Evolutionary conservation across 2,797 vertebrate genomes (phyloP).

Genomic region (Holocentrus rufus): DNA sequence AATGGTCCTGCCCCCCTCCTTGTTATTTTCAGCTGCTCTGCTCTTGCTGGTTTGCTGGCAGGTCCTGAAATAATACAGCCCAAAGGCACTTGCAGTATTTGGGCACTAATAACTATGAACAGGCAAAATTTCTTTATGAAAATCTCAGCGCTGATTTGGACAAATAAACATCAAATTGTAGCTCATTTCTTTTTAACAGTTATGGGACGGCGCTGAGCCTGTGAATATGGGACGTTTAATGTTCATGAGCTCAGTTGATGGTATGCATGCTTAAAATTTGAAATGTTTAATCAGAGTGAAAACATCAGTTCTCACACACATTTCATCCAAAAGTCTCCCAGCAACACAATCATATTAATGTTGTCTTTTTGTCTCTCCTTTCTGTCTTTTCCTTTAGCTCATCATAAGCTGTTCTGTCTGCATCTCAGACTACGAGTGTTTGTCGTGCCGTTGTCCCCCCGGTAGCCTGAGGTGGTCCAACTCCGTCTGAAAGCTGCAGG

Average conservation of each 20-base stretch:
- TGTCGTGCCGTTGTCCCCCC: constrained; percentile 40
- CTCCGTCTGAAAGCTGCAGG: constrained; percentile 75
- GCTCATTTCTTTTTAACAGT: not conserved
- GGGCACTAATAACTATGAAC: not conserved
- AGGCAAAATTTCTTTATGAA: not conserved
- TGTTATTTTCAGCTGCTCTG: constrained; percentile 32
- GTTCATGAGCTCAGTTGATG: not conserved
- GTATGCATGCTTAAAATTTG: constrained; percentile 4
- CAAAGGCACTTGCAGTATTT: not conserved
- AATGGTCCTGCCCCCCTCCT: constrained; percentile 38
- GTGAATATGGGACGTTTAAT: not conserved
- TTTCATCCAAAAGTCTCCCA: not conserved
- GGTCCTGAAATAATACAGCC: constrained; percentile 9
- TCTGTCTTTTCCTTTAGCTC: constrained; percentile 45
- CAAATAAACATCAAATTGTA: not conserved
- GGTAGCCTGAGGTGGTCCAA: constrained; percentile 61
- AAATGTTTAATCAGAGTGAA: not conserved
- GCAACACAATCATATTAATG: constrained; percentile 11
- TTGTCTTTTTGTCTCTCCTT: constrained; percentile 31
- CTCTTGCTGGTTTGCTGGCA: constrained; percentile 27
- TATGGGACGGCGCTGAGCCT: not conserved
- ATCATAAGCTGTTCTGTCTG: constrained; percentile 41
- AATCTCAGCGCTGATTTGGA: not conserved
- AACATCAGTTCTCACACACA: not conserved
- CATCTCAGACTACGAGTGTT: constrained; percentile 34